Conservation (phyloP, 2,797 vertebrate species). For the Sarcoramphus papa region DNA sequence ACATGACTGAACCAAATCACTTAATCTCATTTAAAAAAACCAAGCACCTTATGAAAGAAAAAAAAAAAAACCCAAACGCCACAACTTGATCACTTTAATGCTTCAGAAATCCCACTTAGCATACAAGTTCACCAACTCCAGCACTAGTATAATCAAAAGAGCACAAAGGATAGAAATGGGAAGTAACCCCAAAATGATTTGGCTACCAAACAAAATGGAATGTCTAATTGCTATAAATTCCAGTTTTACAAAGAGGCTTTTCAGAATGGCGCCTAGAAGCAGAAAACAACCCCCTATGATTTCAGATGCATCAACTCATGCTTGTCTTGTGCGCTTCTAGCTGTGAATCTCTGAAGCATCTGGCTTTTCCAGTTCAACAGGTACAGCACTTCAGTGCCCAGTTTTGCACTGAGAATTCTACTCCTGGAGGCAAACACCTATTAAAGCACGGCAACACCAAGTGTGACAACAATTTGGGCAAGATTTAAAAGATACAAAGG, state of each 20-base stretch:
- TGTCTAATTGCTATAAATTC: neutral
- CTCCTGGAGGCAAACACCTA: neutral
- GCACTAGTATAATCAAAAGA: neutral
- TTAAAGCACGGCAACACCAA: neutral
- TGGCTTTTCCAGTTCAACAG: neutral
- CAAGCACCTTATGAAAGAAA: neutral
- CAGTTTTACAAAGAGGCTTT: neutral
- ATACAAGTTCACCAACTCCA: neutral
- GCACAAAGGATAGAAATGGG: neutral
- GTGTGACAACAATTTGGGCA: neutral
- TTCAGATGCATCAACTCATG: neutral
- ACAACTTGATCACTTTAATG: neutral
- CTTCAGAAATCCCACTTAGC: neutral
- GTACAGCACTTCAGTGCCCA: neutral
- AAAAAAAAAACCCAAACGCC: neutral
- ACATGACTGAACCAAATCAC: neutral
- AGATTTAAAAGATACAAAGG: neutral
- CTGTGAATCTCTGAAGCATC: neutral
- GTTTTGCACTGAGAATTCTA: neutral
- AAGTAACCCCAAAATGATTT: neutral
- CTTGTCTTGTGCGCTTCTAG: neutral
- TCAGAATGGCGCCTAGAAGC: neutral
- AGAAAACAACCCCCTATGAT: neutral
- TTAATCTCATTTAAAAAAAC: neutral
- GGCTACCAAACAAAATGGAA: neutral